These are phyloP conservation scores for Tenebrio molitor DNA, from an alignment of 1,140 invertebrate genomes.

Conservation along the genomic window DNA sequence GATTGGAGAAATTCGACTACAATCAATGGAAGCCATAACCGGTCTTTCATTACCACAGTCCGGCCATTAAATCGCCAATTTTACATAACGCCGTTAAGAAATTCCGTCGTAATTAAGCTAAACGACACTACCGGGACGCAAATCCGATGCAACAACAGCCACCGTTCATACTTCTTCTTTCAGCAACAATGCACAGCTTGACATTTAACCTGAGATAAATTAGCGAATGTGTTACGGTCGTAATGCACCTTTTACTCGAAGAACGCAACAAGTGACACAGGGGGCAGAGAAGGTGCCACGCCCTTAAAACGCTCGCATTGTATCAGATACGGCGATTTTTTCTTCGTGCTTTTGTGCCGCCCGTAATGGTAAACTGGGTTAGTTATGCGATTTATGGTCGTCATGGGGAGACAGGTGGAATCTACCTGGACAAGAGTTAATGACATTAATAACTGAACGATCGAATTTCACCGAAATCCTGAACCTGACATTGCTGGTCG, in stretches of 20 bases:
- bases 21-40: not conserved
- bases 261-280: slow-evolving; percentile 29
- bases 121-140: not conserved
- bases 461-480: slow-evolving; percentile 24
- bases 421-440: not conserved
- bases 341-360: not conserved
- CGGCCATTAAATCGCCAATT: not conserved
- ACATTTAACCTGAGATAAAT: slow-evolving; percentile 38
- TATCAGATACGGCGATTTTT: not conserved
- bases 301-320: slow-evolving; percentile 27
- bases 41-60: not conserved
- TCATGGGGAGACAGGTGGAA: slow-evolving; percentile 9
- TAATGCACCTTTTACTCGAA: slow-evolving; percentile 42
- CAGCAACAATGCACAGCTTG: slow-evolving; percentile 25
- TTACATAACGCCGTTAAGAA: not conserved
- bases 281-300: slow-evolving; percentile 29
- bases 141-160: no score
- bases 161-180: slow-evolving; percentile 4
- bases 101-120: not conserved
- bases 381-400: slow-evolving; percentile 17
- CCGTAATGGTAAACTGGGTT: not conserved
- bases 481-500: slow-evolving; percentile 15
- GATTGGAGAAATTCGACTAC: not conserved
- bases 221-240: slow-evolving; percentile 1
- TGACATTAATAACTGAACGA: not conserved